phyloP scores from a whole-genome alignment of 2,113 vertebrate species.

The Nematolebias whitei region DNA sequence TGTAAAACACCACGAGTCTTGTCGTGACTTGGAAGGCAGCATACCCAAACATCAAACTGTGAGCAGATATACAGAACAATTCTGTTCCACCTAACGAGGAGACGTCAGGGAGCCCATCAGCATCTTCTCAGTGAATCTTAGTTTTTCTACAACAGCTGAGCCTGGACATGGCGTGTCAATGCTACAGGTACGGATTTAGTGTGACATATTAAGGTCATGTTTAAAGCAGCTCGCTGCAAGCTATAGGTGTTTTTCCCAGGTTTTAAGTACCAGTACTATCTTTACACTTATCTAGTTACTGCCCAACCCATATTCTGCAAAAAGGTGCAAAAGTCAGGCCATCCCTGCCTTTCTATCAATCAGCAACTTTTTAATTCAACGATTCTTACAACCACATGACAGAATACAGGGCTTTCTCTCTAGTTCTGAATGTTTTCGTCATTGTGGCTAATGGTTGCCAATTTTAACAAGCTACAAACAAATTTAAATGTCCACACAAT shows the following conservation, averaged over 20 bases:
- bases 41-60: no score
- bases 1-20: no score
- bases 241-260: no score
- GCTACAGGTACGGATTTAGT: constrained; percentile 7
- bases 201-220: background rate
- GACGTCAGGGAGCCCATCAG: constrained; percentile 17
- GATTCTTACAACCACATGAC: constrained; percentile 4
- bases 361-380: constrained; percentile 14
- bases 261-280: no score
- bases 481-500: no score
- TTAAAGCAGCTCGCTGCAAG: background rate
- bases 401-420: no score
- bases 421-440: no score
- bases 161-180: background rate
- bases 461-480: no score
- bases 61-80: no score
- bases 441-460: no score
- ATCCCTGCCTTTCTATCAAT: background rate
- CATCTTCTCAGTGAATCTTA: constrained; percentile 62
- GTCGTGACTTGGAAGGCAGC: no score
- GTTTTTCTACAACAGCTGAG: constrained; percentile 32
- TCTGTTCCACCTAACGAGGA: no score
- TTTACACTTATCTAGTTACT: background rate
- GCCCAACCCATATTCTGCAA: constrained; percentile 4
- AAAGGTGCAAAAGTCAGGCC: constrained; percentile 1